Evolutionary conservation across 2,888 invertebrate genomes (phyloP).

Genomic region (Tipula helvola): DNA sequence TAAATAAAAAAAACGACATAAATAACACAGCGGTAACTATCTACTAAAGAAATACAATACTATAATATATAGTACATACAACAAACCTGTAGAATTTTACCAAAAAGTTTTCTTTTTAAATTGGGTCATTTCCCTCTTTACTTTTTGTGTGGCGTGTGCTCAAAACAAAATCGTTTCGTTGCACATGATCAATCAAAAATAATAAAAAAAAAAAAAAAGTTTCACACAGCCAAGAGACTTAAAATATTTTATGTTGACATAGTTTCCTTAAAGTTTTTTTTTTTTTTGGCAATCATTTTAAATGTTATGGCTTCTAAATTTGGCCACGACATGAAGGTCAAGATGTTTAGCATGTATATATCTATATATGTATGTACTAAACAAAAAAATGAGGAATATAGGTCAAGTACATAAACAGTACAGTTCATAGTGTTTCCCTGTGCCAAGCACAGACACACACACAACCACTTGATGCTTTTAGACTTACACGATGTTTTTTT

Average conservation of each 20-base stretch:
- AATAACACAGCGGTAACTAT: neutral
- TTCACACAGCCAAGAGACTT: neutral
- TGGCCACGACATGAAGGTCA: neutral
- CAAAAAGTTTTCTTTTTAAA: neutral
- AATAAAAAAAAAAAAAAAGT: neutral
- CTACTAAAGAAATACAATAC: too few species aligned
- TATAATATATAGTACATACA: too few species aligned
- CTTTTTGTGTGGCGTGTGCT: neutral
- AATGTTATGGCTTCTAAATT: neutral
- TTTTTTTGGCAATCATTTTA: neutral
- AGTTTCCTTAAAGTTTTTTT: neutral
- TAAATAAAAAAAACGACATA: neutral
- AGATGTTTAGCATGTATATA: neutral
- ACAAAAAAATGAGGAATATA: neutral
- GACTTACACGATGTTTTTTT: neutral
- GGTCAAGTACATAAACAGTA: neutral
- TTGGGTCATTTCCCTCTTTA: neutral
- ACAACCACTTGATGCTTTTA: neutral
- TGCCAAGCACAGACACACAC: neutral
- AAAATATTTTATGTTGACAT: neutral
- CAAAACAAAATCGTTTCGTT: neutral
- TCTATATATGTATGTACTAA: neutral
- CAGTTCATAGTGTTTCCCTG: neutral
- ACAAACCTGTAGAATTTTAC: neutral
- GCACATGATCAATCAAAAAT: neutral